phyloP scores from a whole-genome alignment of 2,113 vertebrate genomes.

The Calyptommatus sinebrachiatus region DNA sequence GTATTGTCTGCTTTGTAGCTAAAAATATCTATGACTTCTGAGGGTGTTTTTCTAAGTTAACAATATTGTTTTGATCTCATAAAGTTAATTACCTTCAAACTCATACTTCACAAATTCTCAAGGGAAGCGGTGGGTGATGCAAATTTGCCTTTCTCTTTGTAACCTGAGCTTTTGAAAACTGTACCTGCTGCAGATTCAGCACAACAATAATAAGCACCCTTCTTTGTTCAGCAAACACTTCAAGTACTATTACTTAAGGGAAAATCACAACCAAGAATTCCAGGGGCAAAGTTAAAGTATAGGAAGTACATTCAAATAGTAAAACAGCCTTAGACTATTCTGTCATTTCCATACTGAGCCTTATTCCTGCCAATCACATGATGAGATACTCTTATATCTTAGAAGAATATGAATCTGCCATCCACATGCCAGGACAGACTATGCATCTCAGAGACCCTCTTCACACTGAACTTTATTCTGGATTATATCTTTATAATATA shows the following conservation, averaged over 20 bases:
- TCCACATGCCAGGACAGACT: too few relatives aligned
- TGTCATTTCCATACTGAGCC: neutral
- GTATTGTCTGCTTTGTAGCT: slow-evolving; percentile 1
- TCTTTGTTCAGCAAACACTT: slow-evolving; percentile 29
- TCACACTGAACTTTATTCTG: too few relatives aligned
- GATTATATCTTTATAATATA: too few relatives aligned
- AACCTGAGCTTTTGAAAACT: slow-evolving; percentile 57
- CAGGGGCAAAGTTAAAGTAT: slow-evolving; percentile 7
- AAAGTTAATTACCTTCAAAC: slow-evolving; percentile 38
- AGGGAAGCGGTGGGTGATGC: slow-evolving; percentile 54
- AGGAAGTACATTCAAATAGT: neutral
- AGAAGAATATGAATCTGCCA: too few relatives aligned
- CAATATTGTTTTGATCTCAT: slow-evolving; percentile 43
- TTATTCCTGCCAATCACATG: too few relatives aligned
- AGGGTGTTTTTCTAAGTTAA: slow-evolving; percentile 25
- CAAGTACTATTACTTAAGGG: slow-evolving; percentile 1
- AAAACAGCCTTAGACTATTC: neutral
- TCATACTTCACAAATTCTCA: slow-evolving; percentile 42
- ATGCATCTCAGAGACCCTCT: too few relatives aligned
- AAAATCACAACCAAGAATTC: neutral
- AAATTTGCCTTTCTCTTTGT: slow-evolving; percentile 50
- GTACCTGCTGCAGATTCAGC: slow-evolving; percentile 44
- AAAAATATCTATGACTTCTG: slow-evolving; percentile 14
- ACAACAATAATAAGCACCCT: slow-evolving; percentile 41
- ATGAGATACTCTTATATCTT: too few relatives aligned